These are phyloP conservation scores for Caenorhabditis becei DNA, from an alignment of 2,888 invertebrate species.

Conservation along the genomic window DNA sequence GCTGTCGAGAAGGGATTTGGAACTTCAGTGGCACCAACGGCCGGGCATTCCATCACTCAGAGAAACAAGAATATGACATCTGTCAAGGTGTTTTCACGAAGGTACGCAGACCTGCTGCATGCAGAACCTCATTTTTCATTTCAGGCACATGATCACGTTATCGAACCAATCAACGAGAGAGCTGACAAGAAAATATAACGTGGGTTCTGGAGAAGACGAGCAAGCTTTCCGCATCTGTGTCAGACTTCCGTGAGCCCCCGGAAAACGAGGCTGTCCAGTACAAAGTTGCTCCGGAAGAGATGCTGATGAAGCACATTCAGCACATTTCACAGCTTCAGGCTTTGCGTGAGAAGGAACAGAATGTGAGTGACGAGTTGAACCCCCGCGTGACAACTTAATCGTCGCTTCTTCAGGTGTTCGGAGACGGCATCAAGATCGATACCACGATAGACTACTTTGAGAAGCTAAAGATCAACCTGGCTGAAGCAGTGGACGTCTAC, in stretches of 20 bases:
- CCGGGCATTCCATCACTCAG: slow-evolving; percentile 49
- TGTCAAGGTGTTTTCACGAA: slow-evolving; percentile 53
- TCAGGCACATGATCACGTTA: slow-evolving; percentile 68
- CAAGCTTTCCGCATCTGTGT: slow-evolving; percentile 61
- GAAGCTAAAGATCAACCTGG: slow-evolving; percentile 51
- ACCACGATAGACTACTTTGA: slow-evolving; percentile 64
- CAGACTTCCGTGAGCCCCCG: slow-evolving; percentile 58
- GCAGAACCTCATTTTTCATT: no score
- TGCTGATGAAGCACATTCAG: slow-evolving; percentile 67
- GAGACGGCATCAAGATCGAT: slow-evolving; percentile 64
- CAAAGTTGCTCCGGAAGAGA: slow-evolving; percentile 63
- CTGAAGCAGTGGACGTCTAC: slow-evolving; percentile 65
- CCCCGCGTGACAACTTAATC: neutral
- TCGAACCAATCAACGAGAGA: slow-evolving; percentile 66
- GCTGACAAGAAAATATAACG: slow-evolving; percentile 55
- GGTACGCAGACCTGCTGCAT: no score
- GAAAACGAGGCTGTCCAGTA: slow-evolving; percentile 64
- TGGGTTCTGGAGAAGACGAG: slow-evolving; percentile 67
- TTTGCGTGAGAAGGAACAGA: slow-evolving; percentile 61
- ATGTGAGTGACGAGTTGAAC: slow-evolving; percentile 24
- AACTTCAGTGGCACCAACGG: slow-evolving; percentile 42
- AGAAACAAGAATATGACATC: slow-evolving; percentile 60
- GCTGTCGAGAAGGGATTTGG: slow-evolving; percentile 60
- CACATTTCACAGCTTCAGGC: slow-evolving; percentile 50
- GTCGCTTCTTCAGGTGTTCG: slow-evolving; percentile 57